Percentiles rank a stretch among this genome's conserved stretches.
phyloP scores from a whole-genome alignment of 2,797 vertebrate species.

The Esox masquinongy region DNA sequence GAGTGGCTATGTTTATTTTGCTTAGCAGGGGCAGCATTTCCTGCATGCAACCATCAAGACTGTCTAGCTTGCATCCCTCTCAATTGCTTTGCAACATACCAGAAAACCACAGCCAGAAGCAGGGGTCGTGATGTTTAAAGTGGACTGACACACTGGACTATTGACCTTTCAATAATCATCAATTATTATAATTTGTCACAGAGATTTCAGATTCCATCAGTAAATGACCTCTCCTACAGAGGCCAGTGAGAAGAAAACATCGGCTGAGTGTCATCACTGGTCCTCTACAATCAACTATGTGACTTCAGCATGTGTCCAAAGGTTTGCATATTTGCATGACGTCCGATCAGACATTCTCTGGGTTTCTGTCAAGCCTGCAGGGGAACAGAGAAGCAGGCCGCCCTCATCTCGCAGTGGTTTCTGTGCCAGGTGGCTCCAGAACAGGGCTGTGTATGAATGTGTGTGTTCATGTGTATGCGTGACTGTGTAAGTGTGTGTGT shows the following conservation, averaged over 20 bases:
- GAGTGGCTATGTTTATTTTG: conserved; percentile 58
- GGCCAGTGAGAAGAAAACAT: conserved; percentile 26
- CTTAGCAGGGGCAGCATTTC: conserved; percentile 46
- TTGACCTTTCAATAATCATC: conserved; percentile 46
- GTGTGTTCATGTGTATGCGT: background rate
- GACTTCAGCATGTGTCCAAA: conserved; percentile 28
- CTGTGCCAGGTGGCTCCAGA: conserved; percentile 61
- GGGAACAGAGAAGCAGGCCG: conserved; percentile 21
- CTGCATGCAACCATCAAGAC: conserved; percentile 33
- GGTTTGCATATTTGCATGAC: conserved; percentile 22
- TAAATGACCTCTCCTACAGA: conserved; percentile 35
- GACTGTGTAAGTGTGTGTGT: background rate
- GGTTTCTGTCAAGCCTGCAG: conserved; percentile 46
- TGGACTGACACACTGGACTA: conserved; percentile 52
- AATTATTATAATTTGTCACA: conserved; percentile 38
- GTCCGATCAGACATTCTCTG: conserved; percentile 44
- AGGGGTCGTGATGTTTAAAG: conserved; percentile 53
- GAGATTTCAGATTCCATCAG: conserved; percentile 43
- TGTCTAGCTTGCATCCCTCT: conserved; percentile 46
- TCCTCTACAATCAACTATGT: conserved; percentile 52
- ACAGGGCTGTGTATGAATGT: conserved; percentile 56
- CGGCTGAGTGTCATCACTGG: conserved; percentile 32
- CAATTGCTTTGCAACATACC: conserved; percentile 36
- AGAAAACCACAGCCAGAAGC: conserved; percentile 56
- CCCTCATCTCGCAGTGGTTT: conserved; percentile 38